Percentiles rank a stretch among this genome's conserved stretches.
phyloP scores from a whole-genome alignment of 2,797 vertebrate genomes.

The Sparidentex hasta region DNA sequence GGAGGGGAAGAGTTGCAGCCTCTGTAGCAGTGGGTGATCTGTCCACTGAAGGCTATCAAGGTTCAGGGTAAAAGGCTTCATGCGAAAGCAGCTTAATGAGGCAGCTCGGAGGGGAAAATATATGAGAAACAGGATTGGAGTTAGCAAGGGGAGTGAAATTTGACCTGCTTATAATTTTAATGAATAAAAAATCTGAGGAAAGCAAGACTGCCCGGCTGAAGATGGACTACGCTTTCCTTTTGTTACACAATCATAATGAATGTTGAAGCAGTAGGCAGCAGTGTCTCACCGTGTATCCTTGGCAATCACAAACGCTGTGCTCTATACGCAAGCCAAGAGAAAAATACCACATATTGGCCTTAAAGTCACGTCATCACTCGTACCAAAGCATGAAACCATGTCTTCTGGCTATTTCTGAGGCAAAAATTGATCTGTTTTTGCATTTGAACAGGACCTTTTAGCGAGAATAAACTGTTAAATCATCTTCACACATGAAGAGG shows the following conservation, averaged over 20 bases:
- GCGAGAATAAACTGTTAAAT: slow-evolving; percentile 1
- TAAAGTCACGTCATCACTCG: background rate
- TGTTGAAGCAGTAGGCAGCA: background rate
- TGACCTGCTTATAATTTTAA: background rate
- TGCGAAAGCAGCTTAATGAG: slow-evolving; percentile 37
- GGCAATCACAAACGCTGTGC: background rate
- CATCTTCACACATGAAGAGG: slow-evolving; percentile 8
- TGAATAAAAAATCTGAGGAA: background rate
- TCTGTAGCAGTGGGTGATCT: slow-evolving; percentile 39
- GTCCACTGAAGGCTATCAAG: slow-evolving; percentile 36
- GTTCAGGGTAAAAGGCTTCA: slow-evolving; percentile 38
- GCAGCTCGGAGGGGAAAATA: background rate
- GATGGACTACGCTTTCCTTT: background rate
- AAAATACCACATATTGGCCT: slow-evolving; percentile 11
- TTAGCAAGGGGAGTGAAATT: background rate
- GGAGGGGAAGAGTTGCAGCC: slow-evolving; percentile 32
- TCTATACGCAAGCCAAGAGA: background rate
- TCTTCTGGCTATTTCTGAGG: background rate
- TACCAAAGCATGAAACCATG: background rate
- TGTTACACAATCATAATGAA: background rate
- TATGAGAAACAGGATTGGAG: background rate
- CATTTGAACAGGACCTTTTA: background rate
- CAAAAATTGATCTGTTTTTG: background rate
- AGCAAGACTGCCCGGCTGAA: background rate
- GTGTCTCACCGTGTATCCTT: background rate